Base-by-base conservation (phyloP, 2,113 vertebrate species). In the Nematolebias whitei region DNA sequence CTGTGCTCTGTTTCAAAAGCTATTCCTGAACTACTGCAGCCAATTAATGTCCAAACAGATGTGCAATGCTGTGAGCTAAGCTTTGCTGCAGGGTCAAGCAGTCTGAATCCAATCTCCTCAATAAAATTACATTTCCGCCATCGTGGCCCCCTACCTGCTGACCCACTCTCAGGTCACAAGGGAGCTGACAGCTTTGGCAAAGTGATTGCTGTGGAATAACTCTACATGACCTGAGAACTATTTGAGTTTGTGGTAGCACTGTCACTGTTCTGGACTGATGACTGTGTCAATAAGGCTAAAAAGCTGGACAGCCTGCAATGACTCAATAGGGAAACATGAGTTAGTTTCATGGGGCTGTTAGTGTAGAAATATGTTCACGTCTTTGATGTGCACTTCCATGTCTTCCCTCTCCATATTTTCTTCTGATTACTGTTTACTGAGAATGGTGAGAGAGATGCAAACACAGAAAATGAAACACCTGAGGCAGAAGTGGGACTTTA, bases 41-140 rank as follows among this genome's bases (percentile, higher is more conserved):
- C 87, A 90, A 91, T 92, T 91, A 91, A 84, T 84, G 88, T 88
- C 84, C 79, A 85, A 85, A 88, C 84, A 87, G 88, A 90, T 87
- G 85, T 79, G 88, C 71, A 74, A 63, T 3, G 64, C 84, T 4
- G 10, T 16, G 70, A 82, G 83, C 86, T 80, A 84, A 84, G 81
- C 84, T 73, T 73, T 43, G 73, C 87, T 71, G 59, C 68, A 54
- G 83, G 90, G 90, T 88, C 79, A 84, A 83, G 74, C 69, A 71
- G 74, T 74, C 77, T 50, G 76, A 86, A 88, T 89, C 85, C 82
- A 89, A 92, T 89, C 90, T 90, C 71, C 79, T 76, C 79, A 41
- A 67, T 74, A 75, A 82, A 91, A 90, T 90, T 88, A 84, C 82
- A 90, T 90, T 90, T 90, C 80, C 74, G 48, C 85, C 72, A 87